These are phyloP conservation scores for Sinotaia quadrata DNA, from an alignment of 2,888 invertebrate genomes.

Conservation along the genomic window DNA sequence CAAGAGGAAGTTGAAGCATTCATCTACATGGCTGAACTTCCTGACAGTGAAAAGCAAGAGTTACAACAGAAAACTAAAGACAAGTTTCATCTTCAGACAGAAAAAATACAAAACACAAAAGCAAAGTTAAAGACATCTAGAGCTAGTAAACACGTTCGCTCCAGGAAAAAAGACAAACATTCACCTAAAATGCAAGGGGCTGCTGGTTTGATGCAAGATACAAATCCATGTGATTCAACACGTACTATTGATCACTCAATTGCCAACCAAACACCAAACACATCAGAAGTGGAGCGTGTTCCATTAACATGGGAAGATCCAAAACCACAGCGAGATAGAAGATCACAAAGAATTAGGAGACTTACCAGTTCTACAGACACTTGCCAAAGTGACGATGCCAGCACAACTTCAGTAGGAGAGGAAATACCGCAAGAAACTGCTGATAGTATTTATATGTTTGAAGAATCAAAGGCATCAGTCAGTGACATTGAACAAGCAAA, in stretches of 20 bases:
- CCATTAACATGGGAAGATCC: constrained; percentile 18
- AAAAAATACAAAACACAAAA: neutral
- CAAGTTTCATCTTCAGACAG: neutral
- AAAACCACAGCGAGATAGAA: constrained; percentile 20
- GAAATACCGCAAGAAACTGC: too few species aligned
- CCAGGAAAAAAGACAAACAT: too few species aligned
- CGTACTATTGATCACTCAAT: neutral
- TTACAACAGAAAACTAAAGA: neutral
- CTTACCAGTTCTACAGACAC: too few species aligned
- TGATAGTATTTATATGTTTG: too few species aligned
- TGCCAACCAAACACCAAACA: neutral
- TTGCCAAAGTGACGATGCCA: too few species aligned
- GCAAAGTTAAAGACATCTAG: neutral
- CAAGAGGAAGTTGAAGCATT: constrained; percentile 50
- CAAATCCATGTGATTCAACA: neutral
- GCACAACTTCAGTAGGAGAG: too few species aligned
- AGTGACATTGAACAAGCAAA: too few species aligned
- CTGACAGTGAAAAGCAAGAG: constrained; percentile 34
- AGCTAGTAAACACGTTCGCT: neutral
- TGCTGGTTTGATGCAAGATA: neutral
- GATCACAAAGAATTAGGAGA: neutral
- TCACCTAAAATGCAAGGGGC: neutral
- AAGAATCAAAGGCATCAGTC: too few species aligned
- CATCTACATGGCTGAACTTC: constrained; percentile 44
- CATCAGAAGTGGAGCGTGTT: neutral